These are phyloP conservation scores for Pinctada fucata DNA, from an alignment of 2,888 invertebrate species.

Conservation along the genomic window DNA sequence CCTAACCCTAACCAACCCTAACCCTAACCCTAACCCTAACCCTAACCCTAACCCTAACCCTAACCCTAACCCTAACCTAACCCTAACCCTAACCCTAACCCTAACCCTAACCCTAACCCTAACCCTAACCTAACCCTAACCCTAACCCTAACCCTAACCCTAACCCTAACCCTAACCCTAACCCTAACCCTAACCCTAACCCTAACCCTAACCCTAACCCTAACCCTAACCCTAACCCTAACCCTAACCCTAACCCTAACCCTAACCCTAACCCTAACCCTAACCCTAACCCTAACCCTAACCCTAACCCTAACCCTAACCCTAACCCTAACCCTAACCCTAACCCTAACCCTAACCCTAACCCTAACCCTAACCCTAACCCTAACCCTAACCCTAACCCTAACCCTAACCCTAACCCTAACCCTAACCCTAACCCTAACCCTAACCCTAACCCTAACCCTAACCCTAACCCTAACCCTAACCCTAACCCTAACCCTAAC, in stretches of 20 bases:
- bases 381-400: slow-evolving; percentile 27
- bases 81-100: no score
- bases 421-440: slow-evolving; percentile 26
- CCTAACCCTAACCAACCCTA: no score
- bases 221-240: slow-evolving; percentile 7
- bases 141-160: slow-evolving; percentile 34
- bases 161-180: slow-evolving; percentile 12
- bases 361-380: slow-evolving; percentile 16
- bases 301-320: slow-evolving; percentile 40
- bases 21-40: slow-evolving; percentile 20
- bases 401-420: slow-evolving; percentile 27
- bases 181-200: slow-evolving; percentile 30
- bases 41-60: no score
- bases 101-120: slow-evolving; percentile 20
- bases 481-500: slow-evolving; percentile 26
- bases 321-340: slow-evolving; percentile 25
- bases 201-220: no score
- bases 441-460: slow-evolving; percentile 25
- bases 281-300: slow-evolving; percentile 33
- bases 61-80: no score
- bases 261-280: slow-evolving; percentile 34
- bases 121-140: slow-evolving; percentile 41
- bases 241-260: slow-evolving; percentile 38
- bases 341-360: slow-evolving; percentile 24
- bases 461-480: slow-evolving; percentile 29